Conservation (phyloP, 2,888 invertebrate genomes). For the Phengaris arion region DNA sequence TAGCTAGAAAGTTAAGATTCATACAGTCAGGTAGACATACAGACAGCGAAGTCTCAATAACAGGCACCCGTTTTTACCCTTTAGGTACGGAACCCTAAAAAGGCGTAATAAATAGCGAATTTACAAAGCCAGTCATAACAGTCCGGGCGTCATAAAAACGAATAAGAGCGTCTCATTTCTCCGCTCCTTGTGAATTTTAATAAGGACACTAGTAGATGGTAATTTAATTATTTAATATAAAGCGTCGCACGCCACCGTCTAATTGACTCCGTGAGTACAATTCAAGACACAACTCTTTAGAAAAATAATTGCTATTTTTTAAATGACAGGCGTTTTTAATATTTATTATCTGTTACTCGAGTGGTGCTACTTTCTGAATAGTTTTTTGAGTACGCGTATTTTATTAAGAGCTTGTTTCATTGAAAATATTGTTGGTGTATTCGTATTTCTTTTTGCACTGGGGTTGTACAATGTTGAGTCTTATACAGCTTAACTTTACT, state of each 20-base stretch:
- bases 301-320: conserved; percentile 29
- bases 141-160: conserved; percentile 36
- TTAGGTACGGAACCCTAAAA: background rate
- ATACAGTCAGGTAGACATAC: too few species aligned
- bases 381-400: background rate
- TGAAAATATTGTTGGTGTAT: background rate
- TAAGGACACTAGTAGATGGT: conserved; percentile 51
- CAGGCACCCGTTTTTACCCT: too few species aligned
- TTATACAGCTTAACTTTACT: too few species aligned
- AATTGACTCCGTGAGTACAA: conserved; percentile 38
- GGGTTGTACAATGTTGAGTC: too few species aligned
- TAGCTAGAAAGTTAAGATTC: too few species aligned
- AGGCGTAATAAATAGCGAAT: conserved; percentile 30
- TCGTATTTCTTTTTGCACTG: too few species aligned
- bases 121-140: conserved; percentile 31
- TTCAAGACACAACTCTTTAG: conserved; percentile 35
- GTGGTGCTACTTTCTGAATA: background rate
- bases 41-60: too few species aligned
- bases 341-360: background rate
- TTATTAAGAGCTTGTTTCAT: background rate
- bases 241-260: conserved; percentile 37
- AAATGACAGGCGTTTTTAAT: conserved; percentile 11
- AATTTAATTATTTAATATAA: conserved; percentile 57
- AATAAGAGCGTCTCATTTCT: conserved; percentile 36
- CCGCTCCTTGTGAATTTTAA: conserved; percentile 52